These are phyloP conservation scores for Cottus gobio DNA, from an alignment of 2,113 vertebrate species.

Conservation along the genomic window DNA sequence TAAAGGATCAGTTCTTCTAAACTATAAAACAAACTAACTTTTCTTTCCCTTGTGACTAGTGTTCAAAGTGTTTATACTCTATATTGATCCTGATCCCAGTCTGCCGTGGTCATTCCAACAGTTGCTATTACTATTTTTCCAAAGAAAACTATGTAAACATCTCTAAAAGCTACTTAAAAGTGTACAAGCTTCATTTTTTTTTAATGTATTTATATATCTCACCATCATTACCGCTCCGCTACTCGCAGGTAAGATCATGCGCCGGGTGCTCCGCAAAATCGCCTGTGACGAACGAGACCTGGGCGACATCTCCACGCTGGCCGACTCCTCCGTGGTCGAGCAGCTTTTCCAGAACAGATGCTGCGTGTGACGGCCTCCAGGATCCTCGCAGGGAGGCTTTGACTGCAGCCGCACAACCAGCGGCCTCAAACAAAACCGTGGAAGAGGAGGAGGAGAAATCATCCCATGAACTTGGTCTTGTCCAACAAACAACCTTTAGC, in stretches of 20 bases:
- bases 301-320: slow-evolving; percentile 93
- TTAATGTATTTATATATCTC: too few species aligned
- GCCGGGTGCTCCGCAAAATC: slow-evolving; percentile 92
- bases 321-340: slow-evolving; percentile 88
- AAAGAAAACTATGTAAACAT: neutral
- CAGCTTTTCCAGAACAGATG: slow-evolving; percentile 92
- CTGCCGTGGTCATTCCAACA: too few species aligned
- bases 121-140: neutral
- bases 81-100: too few species aligned
- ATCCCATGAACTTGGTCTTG: neutral
- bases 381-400: neutral
- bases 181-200: neutral
- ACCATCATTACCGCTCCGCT: neutral
- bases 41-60: too few species aligned
- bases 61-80: too few species aligned
- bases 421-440: neutral
- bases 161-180: neutral
- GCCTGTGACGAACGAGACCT: slow-evolving; percentile 92
- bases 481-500: slow-evolving; percentile 47
- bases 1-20: neutral
- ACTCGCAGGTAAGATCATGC: slow-evolving; percentile 94
- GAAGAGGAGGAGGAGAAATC: neutral
- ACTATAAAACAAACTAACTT: neutral
- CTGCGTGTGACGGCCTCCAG: slow-evolving; percentile 77
- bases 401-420: neutral